Evolutionary conservation across 2,797 vertebrate species (phyloP).

Genomic region (Sebastolobus alascanus): DNA sequence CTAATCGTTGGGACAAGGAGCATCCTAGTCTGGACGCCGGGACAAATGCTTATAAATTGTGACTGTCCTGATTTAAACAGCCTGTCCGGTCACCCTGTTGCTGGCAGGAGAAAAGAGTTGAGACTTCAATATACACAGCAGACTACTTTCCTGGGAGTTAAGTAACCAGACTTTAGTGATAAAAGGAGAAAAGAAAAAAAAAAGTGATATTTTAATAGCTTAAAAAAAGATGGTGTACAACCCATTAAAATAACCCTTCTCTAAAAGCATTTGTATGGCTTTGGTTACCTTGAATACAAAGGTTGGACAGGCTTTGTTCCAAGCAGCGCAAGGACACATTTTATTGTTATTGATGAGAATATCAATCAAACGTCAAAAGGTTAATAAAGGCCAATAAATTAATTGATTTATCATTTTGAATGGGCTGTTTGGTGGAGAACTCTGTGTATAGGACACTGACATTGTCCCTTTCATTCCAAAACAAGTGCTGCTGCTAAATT

Average conservation of each 20-base stretch:
- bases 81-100: neutral
- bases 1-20: conserved; percentile 12
- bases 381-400: conserved; percentile 80
- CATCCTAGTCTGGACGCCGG: neutral
- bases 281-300: conserved; percentile 45
- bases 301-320: conserved; percentile 34
- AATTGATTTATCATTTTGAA: conserved; percentile 78
- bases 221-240: conserved; percentile 25
- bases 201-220: conserved; percentile 7
- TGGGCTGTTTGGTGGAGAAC: conserved; percentile 58
- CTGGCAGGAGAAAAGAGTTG: neutral
- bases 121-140: neutral
- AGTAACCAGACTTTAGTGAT: neutral
- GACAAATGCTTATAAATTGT: conserved; percentile 29
- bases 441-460: conserved; percentile 66
- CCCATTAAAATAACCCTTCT: conserved; percentile 24
- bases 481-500: conserved; percentile 73
- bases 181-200: neutral
- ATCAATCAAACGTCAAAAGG: conserved; percentile 79
- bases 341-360: conserved; percentile 76
- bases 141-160: neutral
- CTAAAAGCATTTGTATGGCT: conserved; percentile 30
- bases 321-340: conserved; percentile 71
- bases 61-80: conserved; percentile 21
- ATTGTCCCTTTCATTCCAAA: conserved; percentile 77